Conservation (phyloP, 2,797 vertebrate species). For the Channa striata region DNA sequence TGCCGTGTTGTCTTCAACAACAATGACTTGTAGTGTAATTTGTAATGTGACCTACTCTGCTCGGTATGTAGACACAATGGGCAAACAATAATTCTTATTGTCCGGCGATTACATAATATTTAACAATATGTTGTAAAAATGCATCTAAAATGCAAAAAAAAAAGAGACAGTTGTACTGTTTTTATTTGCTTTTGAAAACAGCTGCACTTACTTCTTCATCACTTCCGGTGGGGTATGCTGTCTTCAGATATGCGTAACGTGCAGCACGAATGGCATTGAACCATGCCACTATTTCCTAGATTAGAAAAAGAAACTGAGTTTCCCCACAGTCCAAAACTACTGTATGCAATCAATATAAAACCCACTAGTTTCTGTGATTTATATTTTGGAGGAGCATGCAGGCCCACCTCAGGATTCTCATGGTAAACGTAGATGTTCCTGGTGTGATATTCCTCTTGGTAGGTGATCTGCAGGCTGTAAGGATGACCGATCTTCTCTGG, state of each 20-base stretch:
- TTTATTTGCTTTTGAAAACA: not conserved
- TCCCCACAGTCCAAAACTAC: not conserved
- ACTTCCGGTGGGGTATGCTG: constrained; percentile 86
- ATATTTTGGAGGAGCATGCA: not conserved
- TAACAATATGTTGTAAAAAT: no score
- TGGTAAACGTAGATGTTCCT: constrained; percentile 94
- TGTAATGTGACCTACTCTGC: no score
- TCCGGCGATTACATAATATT: no score
- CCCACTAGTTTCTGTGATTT: not conserved
- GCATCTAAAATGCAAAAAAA: no score
- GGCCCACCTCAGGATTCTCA: constrained; percentile 86
- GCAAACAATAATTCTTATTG: no score
- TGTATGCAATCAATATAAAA: not conserved
- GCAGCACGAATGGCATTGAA: constrained; percentile 92
- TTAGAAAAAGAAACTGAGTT: constrained; percentile 41
- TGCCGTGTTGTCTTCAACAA: no score
- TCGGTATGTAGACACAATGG: no score
- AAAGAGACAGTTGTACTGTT: no score
- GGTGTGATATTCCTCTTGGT: constrained; percentile 78
- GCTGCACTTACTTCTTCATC: constrained; percentile 86
- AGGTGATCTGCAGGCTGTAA: constrained; percentile 93
- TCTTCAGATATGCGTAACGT: constrained; percentile 90
- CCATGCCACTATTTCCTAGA: constrained; percentile 94
- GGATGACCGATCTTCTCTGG: constrained; percentile 89
- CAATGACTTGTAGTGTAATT: no score